phyloP scores from a whole-genome alignment of 2,888 invertebrate genomes.

The Cyaniris semiargus region DNA sequence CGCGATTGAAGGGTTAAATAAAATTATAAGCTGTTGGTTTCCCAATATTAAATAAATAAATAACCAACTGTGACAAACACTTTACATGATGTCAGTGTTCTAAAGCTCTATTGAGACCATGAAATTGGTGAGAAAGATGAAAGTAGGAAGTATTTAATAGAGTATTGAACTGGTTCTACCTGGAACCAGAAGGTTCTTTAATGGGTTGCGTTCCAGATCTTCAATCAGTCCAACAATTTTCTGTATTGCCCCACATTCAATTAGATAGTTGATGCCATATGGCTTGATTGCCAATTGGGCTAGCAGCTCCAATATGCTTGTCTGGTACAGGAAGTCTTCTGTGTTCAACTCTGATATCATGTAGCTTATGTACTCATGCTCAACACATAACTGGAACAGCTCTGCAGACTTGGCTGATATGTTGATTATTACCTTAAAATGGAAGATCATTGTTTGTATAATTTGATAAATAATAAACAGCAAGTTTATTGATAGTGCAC shows the following conservation, averaged over 20 bases:
- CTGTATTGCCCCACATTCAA: slow-evolving; percentile 83
- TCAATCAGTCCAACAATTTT: slow-evolving; percentile 83
- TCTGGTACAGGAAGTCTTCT: slow-evolving; percentile 87
- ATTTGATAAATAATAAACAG: neutral
- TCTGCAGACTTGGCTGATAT: slow-evolving; percentile 82
- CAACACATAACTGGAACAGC: slow-evolving; percentile 80
- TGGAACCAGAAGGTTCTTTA: slow-evolving; percentile 84
- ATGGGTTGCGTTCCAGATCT: slow-evolving; percentile 80
- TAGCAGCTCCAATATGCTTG: slow-evolving; percentile 90
- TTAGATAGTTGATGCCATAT: slow-evolving; percentile 87
- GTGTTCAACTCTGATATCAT: slow-evolving; percentile 84
- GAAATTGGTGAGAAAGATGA: no score
- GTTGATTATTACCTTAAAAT: slow-evolving; percentile 81
- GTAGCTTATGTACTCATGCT: slow-evolving; percentile 82
- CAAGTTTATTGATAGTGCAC: neutral
- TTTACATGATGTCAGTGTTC: no score
- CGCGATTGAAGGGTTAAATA: no score
- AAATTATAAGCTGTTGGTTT: no score
- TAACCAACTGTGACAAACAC: no score
- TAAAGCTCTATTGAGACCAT: no score
- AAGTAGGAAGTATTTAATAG: no score
- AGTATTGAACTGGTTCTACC: slow-evolving; percentile 62
- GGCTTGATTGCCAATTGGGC: slow-evolving; percentile 85
- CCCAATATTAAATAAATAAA: no score
- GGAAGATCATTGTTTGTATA: neutral